Evolutionary conservation across 2,888 invertebrate genomes (phyloP), one percentile per base, ranked within the genome.

Genomic region (Tetragonisca angustula): DNA sequence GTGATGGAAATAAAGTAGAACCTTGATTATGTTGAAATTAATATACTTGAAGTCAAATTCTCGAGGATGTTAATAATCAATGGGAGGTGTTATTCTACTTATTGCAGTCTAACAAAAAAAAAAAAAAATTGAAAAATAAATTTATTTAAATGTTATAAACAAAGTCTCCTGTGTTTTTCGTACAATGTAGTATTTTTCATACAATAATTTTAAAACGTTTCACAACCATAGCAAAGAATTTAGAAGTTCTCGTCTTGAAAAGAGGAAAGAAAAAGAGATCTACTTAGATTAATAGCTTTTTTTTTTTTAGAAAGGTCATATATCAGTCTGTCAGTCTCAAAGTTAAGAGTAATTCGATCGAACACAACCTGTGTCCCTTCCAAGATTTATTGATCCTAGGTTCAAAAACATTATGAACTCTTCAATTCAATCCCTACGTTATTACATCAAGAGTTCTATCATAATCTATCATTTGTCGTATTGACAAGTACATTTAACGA

Each of bases 381-480:
- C 2, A 13, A 15, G 52, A 79, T 76, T 68, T 61, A 79, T 79
- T 24, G 68, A 68, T 76, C 6, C 27, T 21, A 61, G 17, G 32
- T 59, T 59, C n/a, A 24, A 36, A 75, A 76, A 52, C 50, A 79
- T 64, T 6, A 64, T 64, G 56, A 64, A 56, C 56, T n/a, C 43
- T 50, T 32, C 49, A 61, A 3, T 4, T 56, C 68, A 1, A 24
- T 56, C 36, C 49, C n/a, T 32, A 49, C 19, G 2, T 36, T 36
- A 43, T 43, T 75, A n/a, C 27, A 56, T 75, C n/a, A n/a, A 52
- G 27, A 36, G 19, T 19, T 36, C 32, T 2, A 24, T n/a, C 59
- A 21, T 24, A 73, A 49, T 17, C 6, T 17, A 21, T 19, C 50
- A 24, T 52, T 64, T 74, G 32, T 50, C 52, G 0, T 19, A 49